These are phyloP conservation scores for Stichopus horrens DNA, from an alignment of 53 echinoderm and acorn worm species.

Conservation along the genomic window DNA sequence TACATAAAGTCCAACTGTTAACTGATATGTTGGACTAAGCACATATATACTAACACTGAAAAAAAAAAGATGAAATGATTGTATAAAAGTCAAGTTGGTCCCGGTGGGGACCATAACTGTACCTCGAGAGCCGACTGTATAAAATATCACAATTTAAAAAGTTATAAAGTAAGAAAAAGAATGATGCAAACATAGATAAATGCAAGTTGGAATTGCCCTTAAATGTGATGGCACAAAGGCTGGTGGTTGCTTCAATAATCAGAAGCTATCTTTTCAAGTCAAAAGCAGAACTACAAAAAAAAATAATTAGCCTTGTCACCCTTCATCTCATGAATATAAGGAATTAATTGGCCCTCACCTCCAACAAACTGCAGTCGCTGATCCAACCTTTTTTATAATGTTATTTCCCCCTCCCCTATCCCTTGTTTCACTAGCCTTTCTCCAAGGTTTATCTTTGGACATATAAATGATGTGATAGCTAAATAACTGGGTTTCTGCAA, in stretches of 20 bases:
- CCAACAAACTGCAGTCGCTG: too few species aligned
- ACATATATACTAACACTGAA: neutral
- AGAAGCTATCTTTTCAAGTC: neutral
- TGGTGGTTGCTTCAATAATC: neutral
- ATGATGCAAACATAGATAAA: neutral
- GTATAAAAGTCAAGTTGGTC: neutral
- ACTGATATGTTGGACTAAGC: constrained; percentile 11
- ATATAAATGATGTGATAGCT: too few species aligned
- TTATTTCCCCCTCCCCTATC: too few species aligned
- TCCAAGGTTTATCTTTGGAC: too few species aligned
- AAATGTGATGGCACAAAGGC: too few species aligned
- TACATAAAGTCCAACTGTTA: neutral
- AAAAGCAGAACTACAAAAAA: neutral
- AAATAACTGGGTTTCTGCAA: too few species aligned
- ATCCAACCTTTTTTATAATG: too few species aligned
- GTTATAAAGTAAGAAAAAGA: neutral
- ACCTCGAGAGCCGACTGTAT: constrained; percentile 4
- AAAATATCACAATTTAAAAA: constrained; percentile 21
- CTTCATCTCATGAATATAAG: neutral
- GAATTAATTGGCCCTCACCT: too few species aligned
- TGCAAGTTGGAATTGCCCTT: neutral
- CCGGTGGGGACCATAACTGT: neutral
- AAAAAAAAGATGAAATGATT: neutral
- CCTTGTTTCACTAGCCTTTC: too few species aligned
- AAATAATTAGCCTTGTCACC: neutral